phyloP scores from a whole-genome alignment of 2,888 invertebrate genomes.

The Nemurella pictetii region DNA sequence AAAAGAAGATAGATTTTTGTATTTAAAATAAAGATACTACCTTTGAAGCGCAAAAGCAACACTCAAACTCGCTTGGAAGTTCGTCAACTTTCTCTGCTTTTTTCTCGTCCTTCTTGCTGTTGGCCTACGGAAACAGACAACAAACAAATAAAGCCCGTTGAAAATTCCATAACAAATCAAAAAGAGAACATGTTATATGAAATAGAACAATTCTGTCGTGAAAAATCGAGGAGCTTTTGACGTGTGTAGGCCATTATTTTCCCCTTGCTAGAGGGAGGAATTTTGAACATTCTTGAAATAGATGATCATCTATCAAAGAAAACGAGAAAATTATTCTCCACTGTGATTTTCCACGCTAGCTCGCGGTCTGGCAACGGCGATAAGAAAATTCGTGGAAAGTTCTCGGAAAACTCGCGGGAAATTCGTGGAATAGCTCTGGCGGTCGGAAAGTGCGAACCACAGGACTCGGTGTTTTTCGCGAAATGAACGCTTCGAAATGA shows the following conservation, averaged over 20 bases:
- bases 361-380: neutral
- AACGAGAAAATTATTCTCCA: neutral
- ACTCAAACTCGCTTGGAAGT: constrained; percentile 93
- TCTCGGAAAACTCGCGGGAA: neutral
- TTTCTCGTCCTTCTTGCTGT: constrained; percentile 48
- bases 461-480: neutral
- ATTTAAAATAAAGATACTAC: no score
- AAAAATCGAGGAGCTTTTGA: neutral
- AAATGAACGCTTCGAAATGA: no score
- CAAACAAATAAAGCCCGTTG: constrained; percentile 19
- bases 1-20: no score
- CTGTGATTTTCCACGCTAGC: neutral
- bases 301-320: neutral
- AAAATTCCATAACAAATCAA: neutral
- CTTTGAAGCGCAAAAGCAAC: constrained; percentile 96
- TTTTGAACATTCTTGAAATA: neutral
- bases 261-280: neutral
- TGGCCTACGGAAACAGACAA: constrained; percentile 43
- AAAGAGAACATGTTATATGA: no score
- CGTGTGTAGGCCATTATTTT: neutral
- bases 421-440: neutral
- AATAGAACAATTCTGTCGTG: no score
- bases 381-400: neutral
- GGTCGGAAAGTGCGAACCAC: neutral
- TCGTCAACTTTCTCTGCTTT: constrained; percentile 75